Conservation (phyloP, 2,888 invertebrate species). For the Drosophila phalerata region DNA sequence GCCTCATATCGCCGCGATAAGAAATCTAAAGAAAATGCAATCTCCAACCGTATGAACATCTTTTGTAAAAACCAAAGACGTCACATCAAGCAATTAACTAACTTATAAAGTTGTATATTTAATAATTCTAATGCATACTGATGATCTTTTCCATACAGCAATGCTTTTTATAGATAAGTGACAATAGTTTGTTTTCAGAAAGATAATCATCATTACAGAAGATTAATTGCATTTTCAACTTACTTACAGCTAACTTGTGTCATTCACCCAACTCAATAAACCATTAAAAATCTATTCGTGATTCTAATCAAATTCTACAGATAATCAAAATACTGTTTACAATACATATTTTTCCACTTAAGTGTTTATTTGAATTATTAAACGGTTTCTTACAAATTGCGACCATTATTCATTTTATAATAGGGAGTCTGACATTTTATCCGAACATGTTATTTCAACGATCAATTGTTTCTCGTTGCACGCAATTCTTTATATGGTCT, state of each 20-base stretch:
- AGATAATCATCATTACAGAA: slow-evolving; percentile 17
- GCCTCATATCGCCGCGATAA: slow-evolving; percentile 41
- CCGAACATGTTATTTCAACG: neutral
- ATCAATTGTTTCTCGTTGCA: neutral
- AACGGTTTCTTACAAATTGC: neutral
- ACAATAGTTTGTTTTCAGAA: slow-evolving; percentile 11
- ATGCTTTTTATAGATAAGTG: slow-evolving; percentile 17
- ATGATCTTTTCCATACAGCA: neutral
- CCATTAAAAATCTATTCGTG: slow-evolving; percentile 30
- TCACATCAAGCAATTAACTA: slow-evolving; percentile 27
- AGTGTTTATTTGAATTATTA: slow-evolving; percentile 15
- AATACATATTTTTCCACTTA: slow-evolving; percentile 24
- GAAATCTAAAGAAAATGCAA: slow-evolving; percentile 31
- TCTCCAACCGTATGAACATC: slow-evolving; percentile 13
- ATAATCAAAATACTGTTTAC: slow-evolving; percentile 18
- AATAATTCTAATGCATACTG: neutral
- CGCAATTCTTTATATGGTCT: neutral
- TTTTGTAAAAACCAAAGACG: slow-evolving; percentile 34
- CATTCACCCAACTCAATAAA: slow-evolving; percentile 14
- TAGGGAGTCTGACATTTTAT: neutral
- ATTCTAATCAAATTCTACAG: slow-evolving; percentile 18
- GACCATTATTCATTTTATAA: slow-evolving; percentile 7
- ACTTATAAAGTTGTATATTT: slow-evolving; percentile 15
- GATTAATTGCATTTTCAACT: slow-evolving; percentile 14
- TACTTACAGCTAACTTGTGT: slow-evolving; percentile 19